Evolutionary conservation across 1,140 invertebrate species (phyloP), one percentile per base, ranked within the genome.

Genomic region (Drosophila tani): DNA sequence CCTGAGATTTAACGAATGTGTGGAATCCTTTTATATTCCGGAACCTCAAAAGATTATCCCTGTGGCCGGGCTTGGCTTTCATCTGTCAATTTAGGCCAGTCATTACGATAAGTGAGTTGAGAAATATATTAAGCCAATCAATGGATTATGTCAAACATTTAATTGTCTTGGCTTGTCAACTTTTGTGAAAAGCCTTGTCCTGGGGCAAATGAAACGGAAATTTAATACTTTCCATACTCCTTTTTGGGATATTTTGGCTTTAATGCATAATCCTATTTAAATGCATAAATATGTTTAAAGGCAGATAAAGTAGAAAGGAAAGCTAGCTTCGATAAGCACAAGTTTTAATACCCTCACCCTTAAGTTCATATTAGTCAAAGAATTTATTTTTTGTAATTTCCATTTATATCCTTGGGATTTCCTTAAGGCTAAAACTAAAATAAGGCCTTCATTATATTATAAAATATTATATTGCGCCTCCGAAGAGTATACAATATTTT

Each of bases 1-100:
- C 69, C 65, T 50, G 76, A 55, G 58, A 75, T 70, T 69, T 59
- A 47, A 57, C 11, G 24, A 32, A 41, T 41, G 40, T 41, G 15
- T n/a, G 15, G 56, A 41, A 32, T 59, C 57, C 40, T 32, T 24
- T 65, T 45, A n/a, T 27, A 24, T n/a, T 17, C 32, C 17, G 63
- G 8, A 27, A 41, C n/a, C 57, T 43, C 19, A 63, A 35, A 46
- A 24, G 45, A 68, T 40, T 65, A 46, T 45, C 46, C 24, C 43
- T 60, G 71, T 27, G 58, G 50, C 47, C 75, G 27, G 9, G 11
- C 27, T 46, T 47, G 64, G 17, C 51, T 57, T 43, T 80, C 75
- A 79, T 50, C 47, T 85, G 82, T 86, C 82, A 86, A 57, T 70
- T 86, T 35, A 40, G 12, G 45, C 29, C 65, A 59, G 47, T 9